These are phyloP conservation scores for Semnopithecus entellus DNA, from an alignment of 2,113 vertebrate genomes.

Conservation along the genomic window DNA sequence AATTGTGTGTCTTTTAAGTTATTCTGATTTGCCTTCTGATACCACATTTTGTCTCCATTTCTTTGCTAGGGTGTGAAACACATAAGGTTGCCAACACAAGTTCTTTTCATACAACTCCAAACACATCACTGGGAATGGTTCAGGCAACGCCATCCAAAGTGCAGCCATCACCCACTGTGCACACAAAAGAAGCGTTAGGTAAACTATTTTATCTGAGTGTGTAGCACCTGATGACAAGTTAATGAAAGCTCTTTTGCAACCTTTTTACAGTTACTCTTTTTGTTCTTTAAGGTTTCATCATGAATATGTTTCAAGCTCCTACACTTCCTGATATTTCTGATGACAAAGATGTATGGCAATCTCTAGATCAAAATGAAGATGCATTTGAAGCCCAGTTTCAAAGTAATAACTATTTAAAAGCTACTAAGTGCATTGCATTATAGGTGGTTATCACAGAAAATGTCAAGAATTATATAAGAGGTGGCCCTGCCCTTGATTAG, in stretches of 20 bases:
- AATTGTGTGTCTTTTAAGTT: background rate
- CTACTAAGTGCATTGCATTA: background rate
- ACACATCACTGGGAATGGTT: slow-evolving; percentile 87
- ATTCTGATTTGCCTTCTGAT: background rate
- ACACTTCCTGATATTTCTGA: slow-evolving; percentile 85
- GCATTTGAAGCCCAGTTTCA: slow-evolving; percentile 79
- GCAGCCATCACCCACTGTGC: slow-evolving; percentile 94
- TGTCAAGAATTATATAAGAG: background rate
- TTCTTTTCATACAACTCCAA: slow-evolving; percentile 91
- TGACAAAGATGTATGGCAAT: slow-evolving; percentile 67
- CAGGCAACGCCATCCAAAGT: slow-evolving; percentile 90
- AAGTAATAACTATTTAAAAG: slow-evolving; percentile 60
- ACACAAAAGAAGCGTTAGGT: slow-evolving; percentile 96
- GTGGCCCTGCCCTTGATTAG: background rate
- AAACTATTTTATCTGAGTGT: slow-evolving; percentile 46
- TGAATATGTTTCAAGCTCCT: slow-evolving; percentile 95
- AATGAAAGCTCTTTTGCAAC: background rate
- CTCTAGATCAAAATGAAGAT: slow-evolving; percentile 77
- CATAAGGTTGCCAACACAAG: slow-evolving; percentile 81
- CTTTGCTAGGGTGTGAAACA: slow-evolving; percentile 67
- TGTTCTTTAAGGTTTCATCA: slow-evolving; percentile 89
- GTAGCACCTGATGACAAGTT: background rate
- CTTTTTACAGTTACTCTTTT: background rate
- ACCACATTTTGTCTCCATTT: background rate
- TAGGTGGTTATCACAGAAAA: background rate